Evolutionary conservation across 2,797 vertebrate genomes (phyloP), one percentile per base, ranked within the genome.

Genomic region (Trachops cirrhosus): DNA sequence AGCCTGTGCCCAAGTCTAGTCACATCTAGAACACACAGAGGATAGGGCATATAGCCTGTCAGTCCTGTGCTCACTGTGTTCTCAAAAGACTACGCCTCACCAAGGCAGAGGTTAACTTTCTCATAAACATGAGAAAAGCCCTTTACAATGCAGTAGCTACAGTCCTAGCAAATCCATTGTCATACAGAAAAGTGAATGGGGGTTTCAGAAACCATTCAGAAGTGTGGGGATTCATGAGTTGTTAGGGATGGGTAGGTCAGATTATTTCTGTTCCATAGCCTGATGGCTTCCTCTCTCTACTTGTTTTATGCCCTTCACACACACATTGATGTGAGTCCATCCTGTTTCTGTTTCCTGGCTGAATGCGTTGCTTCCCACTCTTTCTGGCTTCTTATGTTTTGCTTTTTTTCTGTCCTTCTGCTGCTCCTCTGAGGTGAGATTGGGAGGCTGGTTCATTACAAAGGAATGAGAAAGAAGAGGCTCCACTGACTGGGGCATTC

Each of bases 191-290:
- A n/a, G 24, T 32, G 34, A 59, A 24, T 48, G 5, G 1, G 10
- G 24, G 5, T 41, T 19, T 9, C 32, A 16, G n/a, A 14, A 2
- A 6, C 62, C 39, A 14, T 9, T 32, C n/a, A 15, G 8, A 44
- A 2, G 21, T 8, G 21, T 6, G 16, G 11, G 14, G 7, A 46
- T 83, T 67, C 8, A 0, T 22, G 1, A 0, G 1, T 32, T 37
- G 22, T 68, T 2, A 0, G 57, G 26, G 4, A 59, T 59, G 57
- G 32, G 22, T 6, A 39, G 22, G 34, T 37, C 1, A 5, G 32
- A 3, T 39, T 21, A 73, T 54, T 80, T 67, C 46, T 82, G 32
- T 26, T 54, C 68, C 10, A 18, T 5, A 41, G 37, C 15, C 44
- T 8, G n/a, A 67, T 46, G 26, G 37, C 39, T 73, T 73, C 70